Base-by-base conservation (phyloP, 2,888 invertebrate species). In the Ormia ochracea region DNA sequence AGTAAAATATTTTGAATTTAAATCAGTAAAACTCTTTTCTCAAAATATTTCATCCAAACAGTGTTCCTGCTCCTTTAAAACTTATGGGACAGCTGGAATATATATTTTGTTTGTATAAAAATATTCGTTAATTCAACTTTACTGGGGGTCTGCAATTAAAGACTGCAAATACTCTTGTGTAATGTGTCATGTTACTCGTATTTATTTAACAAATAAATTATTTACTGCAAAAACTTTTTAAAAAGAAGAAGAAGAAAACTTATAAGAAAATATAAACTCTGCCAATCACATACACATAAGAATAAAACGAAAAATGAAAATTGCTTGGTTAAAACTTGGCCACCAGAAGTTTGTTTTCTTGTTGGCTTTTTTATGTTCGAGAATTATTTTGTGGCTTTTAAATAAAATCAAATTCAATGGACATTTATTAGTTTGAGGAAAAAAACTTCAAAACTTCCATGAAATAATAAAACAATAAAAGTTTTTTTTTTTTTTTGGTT, bases 141-240 rank as follows among this genome's bases (percentile, higher is more conserved):
- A 33, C 26, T 54, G 43, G 33, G 54, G n/a, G 36, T 45, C 54
- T 43, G 43, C 63, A 73, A 73, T 73, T 63, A 73, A 73, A 63
- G 28, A 23, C 31, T 41, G 41, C 50, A 74, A 54, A 68, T 54
- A 54, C 68, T 68, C 68, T 45, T 61, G 68, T 61, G 75, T 61
- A 68, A 45, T 54, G 61, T 75, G 75, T 68, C 75, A 61, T 75
- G 75, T 61, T 75, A n/a, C 14, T 38, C 38, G 14, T 43, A 45
- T 75, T 68, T 68, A 61, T 75, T 75, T 75, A 73, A 61, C 68
- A 43, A 52, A 61, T 75, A 75, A 75, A 61, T 68, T 61, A 75
- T 75, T 75, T 68, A 75, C 68, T 68, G 33, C 19, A 33, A 26
- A 52, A 70, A 61, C 17, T 23, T 33, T 19, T n/a, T n/a, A n/a